Percentiles rank a stretch among this genome's conserved stretches.
Conservation (phyloP, 2,797 vertebrate species). For the Mormyrus proboscirostris region DNA sequence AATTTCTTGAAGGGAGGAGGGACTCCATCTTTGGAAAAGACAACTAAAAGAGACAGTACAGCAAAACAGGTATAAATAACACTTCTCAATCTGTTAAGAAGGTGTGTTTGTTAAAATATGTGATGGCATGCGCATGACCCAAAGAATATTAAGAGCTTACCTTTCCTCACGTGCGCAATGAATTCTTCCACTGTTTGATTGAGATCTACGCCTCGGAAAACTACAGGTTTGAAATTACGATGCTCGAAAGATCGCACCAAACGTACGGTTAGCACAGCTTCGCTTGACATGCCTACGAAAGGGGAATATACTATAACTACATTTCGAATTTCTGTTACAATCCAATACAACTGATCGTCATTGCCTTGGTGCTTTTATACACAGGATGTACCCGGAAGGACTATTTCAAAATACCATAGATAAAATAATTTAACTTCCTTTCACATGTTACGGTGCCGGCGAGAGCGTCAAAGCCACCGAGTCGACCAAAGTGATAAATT, state of each 20-base stretch:
- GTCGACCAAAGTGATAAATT: background rate
- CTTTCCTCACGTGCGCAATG: slow-evolving; percentile 61
- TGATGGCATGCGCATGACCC: background rate
- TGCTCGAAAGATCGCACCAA: slow-evolving; percentile 87
- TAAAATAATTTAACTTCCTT: background rate
- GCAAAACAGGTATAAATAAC: background rate
- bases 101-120: background rate
- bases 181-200: slow-evolving; percentile 76
- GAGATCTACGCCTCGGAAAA: slow-evolving; percentile 66
- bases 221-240: slow-evolving; percentile 78
- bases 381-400: background rate
- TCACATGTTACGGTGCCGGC: background rate
- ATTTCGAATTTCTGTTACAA: background rate
- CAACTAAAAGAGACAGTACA: slow-evolving; percentile 59
- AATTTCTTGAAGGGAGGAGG: slow-evolving; percentile 80
- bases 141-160: slow-evolving; percentile 49
- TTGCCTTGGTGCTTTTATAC: background rate
- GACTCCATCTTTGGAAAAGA: slow-evolving; percentile 65
- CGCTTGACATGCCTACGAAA: slow-evolving; percentile 46
- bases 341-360: background rate
- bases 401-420: background rate
- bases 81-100: background rate
- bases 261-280: slow-evolving; percentile 72
- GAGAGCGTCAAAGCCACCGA: background rate
- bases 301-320: background rate